Conservation (phyloP, 1,140 invertebrate species). For the Pogonomyrmex barbatus region DNA sequence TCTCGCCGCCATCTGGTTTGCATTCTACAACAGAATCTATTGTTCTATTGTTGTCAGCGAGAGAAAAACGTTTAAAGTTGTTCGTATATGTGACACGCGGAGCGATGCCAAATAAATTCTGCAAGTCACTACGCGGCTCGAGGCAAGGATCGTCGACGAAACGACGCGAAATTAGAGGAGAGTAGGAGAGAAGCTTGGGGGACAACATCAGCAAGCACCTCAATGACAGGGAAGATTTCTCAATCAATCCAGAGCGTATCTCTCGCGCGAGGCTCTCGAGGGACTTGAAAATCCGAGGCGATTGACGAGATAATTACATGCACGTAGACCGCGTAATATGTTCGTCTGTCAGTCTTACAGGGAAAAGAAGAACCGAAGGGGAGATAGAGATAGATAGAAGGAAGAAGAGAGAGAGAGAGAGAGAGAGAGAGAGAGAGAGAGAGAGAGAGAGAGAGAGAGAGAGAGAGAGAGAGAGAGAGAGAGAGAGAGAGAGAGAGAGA, state of each 20-base stretch:
- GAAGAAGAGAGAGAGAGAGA: not conserved
- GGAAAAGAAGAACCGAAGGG: not conserved
- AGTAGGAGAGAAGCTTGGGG: not conserved
- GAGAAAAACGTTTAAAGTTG: conserved; percentile 41
- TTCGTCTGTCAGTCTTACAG: conserved; percentile 54
- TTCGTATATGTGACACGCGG: conserved; percentile 30
- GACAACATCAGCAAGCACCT: conserved; percentile 38
- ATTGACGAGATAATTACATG: conserved; percentile 76
- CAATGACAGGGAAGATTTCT: conserved; percentile 69
- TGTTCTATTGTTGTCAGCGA: conserved; percentile 59
- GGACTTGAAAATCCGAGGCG: conserved; percentile 72
- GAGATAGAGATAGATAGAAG: not conserved
- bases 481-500: not conserved
- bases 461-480: not conserved
- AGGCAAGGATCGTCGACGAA: conserved; percentile 35
- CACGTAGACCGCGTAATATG: conserved; percentile 64
- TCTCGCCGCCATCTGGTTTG: not conserved
- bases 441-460: conserved; percentile 25
- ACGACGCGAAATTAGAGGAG: conserved; percentile 29
- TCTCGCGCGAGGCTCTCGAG: conserved; percentile 52
- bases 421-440: not conserved
- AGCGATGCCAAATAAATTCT: conserved; percentile 19
- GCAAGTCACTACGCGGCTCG: conserved; percentile 47
- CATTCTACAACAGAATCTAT: conserved; percentile 38
- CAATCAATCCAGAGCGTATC: conserved; percentile 69